Base-by-base conservation (phyloP, 2,797 vertebrate species). In the Caiman crocodilus region DNA sequence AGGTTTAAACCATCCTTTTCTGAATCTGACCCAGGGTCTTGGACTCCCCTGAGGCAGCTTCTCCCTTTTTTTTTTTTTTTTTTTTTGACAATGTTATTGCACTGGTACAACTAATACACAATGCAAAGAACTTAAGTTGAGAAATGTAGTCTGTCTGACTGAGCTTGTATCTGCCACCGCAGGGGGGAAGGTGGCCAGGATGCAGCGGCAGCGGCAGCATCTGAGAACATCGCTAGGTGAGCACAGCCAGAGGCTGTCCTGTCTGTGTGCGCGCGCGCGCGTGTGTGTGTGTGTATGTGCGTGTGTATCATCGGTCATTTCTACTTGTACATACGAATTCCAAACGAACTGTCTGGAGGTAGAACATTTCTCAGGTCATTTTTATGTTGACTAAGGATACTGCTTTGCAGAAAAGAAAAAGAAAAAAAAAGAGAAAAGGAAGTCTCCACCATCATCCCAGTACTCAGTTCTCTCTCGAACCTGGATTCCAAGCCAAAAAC, bases 361-460 rank as follows among this genome's bases (percentile, higher is more conserved):
- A 93, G 92, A 96, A 97, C 97, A 98, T 97, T 98, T 99, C 99
- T 99, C 99, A 99, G 99, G 98, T 98, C 98, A 98, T 98, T 98
- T 98, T 97, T 98, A 98, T 97, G 98, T 98, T 98, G 97, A 98
- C 97, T 97, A 97, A 97, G 86, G 95, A 95, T 97, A 92, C 94
- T 89, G 96, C 94, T 96, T 94, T 93, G 96, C 95, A 90, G 76
- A 89, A 95, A 64, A 26, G 86, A 58, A 26, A 14, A 50, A 50
- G 42, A 10, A 50, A 50, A 50, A 50, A 50, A 50, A 50, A 88
- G 81, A 89, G 84, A 76, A 84, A 59, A 92, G 76, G 86, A 86
- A 85, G 90, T 90, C 67, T 42, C 67, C 67, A 20, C 14, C 14
- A 80, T 94, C 94, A 60, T 20, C 64, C 69, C 83, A 61, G 76